These are phyloP conservation scores for Parelbella ahira DNA, from an alignment of 2,888 invertebrate genomes.

Conservation along the genomic window DNA sequence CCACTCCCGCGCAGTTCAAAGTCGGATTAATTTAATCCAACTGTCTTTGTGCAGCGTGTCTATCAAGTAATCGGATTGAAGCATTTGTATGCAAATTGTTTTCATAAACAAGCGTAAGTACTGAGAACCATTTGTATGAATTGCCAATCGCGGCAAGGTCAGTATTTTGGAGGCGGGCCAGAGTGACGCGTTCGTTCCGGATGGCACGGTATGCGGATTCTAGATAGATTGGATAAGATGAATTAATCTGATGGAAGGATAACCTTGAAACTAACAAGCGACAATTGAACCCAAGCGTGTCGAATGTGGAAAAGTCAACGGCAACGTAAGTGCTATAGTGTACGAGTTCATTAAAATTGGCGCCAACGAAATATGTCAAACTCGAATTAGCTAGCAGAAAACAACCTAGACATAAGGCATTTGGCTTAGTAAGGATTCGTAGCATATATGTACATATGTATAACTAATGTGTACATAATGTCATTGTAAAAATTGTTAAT, in stretches of 20 bases:
- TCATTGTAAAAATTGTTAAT: too few relatives aligned
- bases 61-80: constrained; percentile 39
- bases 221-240: constrained; percentile 40
- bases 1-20: constrained; percentile 22
- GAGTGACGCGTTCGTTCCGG: constrained; percentile 39
- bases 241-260: constrained; percentile 41
- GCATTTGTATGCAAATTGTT: constrained; percentile 59
- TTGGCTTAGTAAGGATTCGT: too few relatives aligned
- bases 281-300: constrained; percentile 30
- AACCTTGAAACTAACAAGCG: constrained; percentile 41
- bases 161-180: constrained; percentile 59
- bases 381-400: too few relatives aligned
- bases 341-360: too few relatives aligned
- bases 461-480: too few relatives aligned
- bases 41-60: constrained; percentile 29
- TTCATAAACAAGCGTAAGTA: constrained; percentile 44
- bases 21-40: constrained; percentile 14
- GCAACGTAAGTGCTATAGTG: not conserved
- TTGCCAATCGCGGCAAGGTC: constrained; percentile 57
- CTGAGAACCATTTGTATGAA: constrained; percentile 41
- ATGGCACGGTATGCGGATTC: constrained; percentile 41
- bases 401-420: too few relatives aligned
- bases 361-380: too few relatives aligned
- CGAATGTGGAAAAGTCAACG: constrained; percentile 20
- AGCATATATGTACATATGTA: too few relatives aligned